Conservation (phyloP, 2,113 vertebrate genomes). For the Phalacrocorax aristotelis region DNA sequence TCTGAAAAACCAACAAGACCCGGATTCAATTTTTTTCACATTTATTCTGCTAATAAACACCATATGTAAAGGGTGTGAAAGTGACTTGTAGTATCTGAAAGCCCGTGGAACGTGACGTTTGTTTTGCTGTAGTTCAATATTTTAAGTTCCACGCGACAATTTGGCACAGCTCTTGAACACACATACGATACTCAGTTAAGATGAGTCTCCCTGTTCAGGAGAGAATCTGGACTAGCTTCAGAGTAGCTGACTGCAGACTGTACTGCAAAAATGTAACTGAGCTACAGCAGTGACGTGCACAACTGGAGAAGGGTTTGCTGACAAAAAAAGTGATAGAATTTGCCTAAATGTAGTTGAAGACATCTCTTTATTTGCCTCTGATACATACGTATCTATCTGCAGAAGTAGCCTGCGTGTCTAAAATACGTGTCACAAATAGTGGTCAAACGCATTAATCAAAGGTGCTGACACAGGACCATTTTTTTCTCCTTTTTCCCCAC, state of each 20-base stretch:
- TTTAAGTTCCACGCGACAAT: neutral
- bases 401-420: neutral
- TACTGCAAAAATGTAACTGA: neutral
- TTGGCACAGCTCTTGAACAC: neutral
- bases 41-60: neutral
- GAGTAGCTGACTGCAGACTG: neutral
- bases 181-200: neutral
- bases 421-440: neutral
- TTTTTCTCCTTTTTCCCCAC: neutral
- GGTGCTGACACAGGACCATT: neutral
- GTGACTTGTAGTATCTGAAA: neutral
- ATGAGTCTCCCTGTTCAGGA: neutral
- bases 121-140: constrained; percentile 11
- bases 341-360: neutral
- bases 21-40: neutral
- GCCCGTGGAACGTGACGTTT: neutral
- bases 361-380: neutral
- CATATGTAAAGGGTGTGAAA: neutral
- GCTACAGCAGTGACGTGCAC: neutral
- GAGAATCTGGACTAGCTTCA: neutral
- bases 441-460: neutral
- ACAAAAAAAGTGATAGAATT: neutral
- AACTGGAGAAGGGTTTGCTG: neutral
- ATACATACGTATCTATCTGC: neutral
- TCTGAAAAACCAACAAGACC: neutral